These are phyloP conservation scores for Micromys minutus DNA, from an alignment of 2,113 vertebrate genomes.

Conservation along the genomic window DNA sequence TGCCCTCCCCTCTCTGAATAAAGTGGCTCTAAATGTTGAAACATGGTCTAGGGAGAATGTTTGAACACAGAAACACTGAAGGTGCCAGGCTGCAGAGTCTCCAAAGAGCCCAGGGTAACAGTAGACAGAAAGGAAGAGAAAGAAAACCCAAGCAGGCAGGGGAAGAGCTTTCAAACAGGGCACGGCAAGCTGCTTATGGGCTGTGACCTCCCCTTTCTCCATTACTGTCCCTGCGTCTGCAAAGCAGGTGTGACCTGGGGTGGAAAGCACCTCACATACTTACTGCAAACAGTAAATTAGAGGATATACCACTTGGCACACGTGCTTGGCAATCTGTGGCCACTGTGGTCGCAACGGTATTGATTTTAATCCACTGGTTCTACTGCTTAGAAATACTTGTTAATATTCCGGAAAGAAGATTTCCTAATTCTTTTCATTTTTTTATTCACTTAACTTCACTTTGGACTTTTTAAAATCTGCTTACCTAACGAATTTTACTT, in stretches of 20 bases:
- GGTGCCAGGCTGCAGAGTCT: not conserved
- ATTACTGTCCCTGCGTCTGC: not conserved
- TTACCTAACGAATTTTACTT: slow-evolving; percentile 1
- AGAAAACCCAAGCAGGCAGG: not conserved
- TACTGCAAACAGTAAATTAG: not conserved
- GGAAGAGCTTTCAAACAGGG: not conserved
- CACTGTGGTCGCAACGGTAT: not conserved
- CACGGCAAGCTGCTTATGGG: not conserved
- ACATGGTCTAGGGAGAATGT: not conserved
- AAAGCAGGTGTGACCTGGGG: not conserved
- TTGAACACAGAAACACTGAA: not conserved
- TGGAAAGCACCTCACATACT: not conserved
- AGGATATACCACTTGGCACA: not conserved
- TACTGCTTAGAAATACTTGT: not conserved
- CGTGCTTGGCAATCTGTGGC: not conserved
- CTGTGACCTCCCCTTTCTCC: not conserved
- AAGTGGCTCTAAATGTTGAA: not conserved
- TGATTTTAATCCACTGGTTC: not conserved
- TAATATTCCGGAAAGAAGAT: not conserved
- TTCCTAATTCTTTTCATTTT: slow-evolving; percentile 30
- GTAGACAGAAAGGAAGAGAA: not conserved
- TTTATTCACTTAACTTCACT: not conserved
- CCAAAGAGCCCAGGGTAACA: not conserved
- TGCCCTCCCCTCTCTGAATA: not conserved
- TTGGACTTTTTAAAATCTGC: not conserved